Percentiles rank a stretch among this genome's conserved stretches.
These are phyloP conservation scores for Monomorium pharaonis DNA, from an alignment of 1,140 invertebrate species.

Conservation along the genomic window DNA sequence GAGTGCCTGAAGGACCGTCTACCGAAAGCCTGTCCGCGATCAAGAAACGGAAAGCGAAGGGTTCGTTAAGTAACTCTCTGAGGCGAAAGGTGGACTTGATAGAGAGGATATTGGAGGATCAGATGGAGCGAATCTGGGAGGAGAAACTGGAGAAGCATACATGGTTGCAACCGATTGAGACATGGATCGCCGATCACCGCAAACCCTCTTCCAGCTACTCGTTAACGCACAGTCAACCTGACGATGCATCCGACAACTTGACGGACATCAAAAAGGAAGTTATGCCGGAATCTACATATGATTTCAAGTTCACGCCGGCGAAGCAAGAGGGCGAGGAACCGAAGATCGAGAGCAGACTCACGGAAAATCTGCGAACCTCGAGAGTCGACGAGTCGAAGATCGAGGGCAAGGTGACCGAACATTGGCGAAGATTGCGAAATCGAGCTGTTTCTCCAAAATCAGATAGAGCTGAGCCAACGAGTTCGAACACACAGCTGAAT, in stretches of 20 bases:
- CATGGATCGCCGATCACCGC: constrained; percentile 72
- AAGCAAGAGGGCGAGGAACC: constrained; percentile 41
- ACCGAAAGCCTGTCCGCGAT: neutral
- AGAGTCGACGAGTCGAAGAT: constrained; percentile 38
- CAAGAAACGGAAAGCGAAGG: constrained; percentile 62
- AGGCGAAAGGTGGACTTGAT: constrained; percentile 73
- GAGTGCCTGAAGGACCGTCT: constrained; percentile 9
- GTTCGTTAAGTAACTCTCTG: constrained; percentile 61
- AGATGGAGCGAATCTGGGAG: constrained; percentile 71
- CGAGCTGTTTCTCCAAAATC: neutral
- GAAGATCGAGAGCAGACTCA: neutral
- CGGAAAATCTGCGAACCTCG: neutral
- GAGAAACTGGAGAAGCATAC: constrained; percentile 74
- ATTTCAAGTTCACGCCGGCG: constrained; percentile 44
- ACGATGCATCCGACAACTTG: neutral
- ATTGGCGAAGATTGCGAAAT: neutral
- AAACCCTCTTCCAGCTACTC: constrained; percentile 6
- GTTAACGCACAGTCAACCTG: neutral
- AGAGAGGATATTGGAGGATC: constrained; percentile 74
- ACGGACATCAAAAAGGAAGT: neutral
- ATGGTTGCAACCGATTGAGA: constrained; percentile 75
- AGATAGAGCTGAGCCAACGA: constrained; percentile 2
- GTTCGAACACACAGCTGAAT: neutral
- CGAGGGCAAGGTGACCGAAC: constrained; percentile 21
- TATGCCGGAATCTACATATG: neutral